Evolutionary conservation across 2,888 invertebrate species (phyloP), one percentile per base, ranked within the genome.

Genomic region (Lasioglossum marginatum): DNA sequence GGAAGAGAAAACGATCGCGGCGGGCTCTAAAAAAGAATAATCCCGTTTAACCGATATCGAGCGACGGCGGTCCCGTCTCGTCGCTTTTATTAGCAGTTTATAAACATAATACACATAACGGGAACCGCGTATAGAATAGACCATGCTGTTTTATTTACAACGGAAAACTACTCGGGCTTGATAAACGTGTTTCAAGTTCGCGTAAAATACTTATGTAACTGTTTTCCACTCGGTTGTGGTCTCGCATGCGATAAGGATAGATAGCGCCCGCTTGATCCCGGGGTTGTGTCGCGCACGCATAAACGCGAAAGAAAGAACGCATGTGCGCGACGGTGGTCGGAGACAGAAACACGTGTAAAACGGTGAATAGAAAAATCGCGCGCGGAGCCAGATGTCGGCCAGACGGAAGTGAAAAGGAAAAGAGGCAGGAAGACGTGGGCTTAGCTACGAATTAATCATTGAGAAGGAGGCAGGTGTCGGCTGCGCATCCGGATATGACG

Each of bases 391-490:
- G 84, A 88, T 81, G 88, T 80, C 71, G 31, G 63, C 40, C 34
- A 43, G 34, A 78, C 78, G 79, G 72, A 70, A 81, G 73, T 60
- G 78, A 68, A 70, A 34, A 77, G 78, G 77, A 74, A 68, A 60
- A 52, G 79, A 72, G 82, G 52, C 83, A 79, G 89, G 82, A 83
- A 82, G 80, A 77, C 74, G 87, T 83, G 81, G 80, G 80, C 79
- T 86, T 68, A 63, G 79, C 78, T 73, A 76, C 57, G 87, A 86
- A 86, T 87, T 86, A 86, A 82, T 87, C 79, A 68, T 60, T 14
- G 45, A 48, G 86, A 40, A 66, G 45, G 34, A 79, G 73, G 77
- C 87, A 87, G 87, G 86, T 87, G 82, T 82, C 79, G 57, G 71
- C 66, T 68, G 71, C 45, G 45, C 79, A 75, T 82, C 86, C 81